These are phyloP conservation scores for Okapia johnstoni DNA, from an alignment of 2,113 vertebrate species.

Conservation along the genomic window DNA sequence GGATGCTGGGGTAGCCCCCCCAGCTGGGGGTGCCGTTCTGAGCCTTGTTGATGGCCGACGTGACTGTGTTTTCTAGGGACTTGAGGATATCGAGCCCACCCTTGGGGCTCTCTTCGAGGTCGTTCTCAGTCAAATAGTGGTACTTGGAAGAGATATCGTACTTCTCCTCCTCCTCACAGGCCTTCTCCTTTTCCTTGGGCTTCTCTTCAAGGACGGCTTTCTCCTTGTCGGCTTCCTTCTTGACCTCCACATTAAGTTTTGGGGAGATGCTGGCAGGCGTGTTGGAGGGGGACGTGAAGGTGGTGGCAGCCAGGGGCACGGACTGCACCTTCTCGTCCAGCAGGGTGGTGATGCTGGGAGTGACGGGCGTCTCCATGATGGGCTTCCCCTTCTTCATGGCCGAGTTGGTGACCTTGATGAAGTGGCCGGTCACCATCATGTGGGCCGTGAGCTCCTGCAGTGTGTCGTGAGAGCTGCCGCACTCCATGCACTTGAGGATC, in stretches of 20 bases:
- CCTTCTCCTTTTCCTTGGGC: conserved; percentile 88
- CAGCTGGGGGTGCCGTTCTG: conserved; percentile 98
- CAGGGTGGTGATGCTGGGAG: conserved; percentile 80
- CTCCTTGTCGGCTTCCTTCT: conserved; percentile 94
- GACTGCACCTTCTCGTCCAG: conserved; percentile 96
- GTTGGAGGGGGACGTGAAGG: conserved; percentile 92
- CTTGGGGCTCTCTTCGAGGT: conserved; percentile 96
- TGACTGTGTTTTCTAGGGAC: conserved; percentile 98
- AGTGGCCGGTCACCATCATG: conserved; percentile 99
- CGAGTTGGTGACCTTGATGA: conserved; percentile 98
- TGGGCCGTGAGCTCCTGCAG: conserved; percentile 97
- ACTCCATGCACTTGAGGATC: conserved; percentile 99
- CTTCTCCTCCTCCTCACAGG: conserved; percentile 92
- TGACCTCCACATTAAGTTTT: conserved; percentile 89
- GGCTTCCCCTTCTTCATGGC: conserved; percentile 99
- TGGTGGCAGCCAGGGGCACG: conserved; percentile 95
- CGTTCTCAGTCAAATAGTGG: conserved; percentile 95
- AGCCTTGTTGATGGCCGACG: conserved; percentile 98
- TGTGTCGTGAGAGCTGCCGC: conserved; percentile 96
- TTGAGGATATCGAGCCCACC: conserved; percentile 97
- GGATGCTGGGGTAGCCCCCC: conserved; percentile 99
- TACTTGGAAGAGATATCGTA: conserved; percentile 97
- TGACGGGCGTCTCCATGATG: conserved; percentile 88
- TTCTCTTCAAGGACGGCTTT: conserved; percentile 86
- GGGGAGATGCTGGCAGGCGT: conserved; percentile 90